Base-by-base conservation (phyloP, 2,888 invertebrate genomes). In the Formica aserva region DNA sequence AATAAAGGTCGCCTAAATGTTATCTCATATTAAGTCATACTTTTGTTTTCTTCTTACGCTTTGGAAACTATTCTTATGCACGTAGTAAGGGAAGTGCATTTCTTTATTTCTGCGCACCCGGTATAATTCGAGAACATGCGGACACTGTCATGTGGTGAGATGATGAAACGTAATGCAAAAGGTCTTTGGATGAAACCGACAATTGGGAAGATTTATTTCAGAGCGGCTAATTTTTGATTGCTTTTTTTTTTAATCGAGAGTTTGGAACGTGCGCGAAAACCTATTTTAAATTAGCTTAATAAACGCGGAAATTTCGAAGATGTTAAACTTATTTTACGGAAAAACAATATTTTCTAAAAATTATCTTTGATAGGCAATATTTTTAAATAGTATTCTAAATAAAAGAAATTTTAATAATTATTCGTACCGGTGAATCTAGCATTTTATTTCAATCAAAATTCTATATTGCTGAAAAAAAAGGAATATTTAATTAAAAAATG, bases 1-100 rank as follows among this genome's bases (percentile, higher is more conserved):
- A 88, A 94, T 92, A 94, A 94, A 92, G 90, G 87, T 90, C 87
- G 89, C 90, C 92, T 93, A 92, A 93, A 94, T 94, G 92, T 93
- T 93, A 93, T 93, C 92, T 93, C 92, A 91, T 93, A 93, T 93
- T 93, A 93, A 92, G 92, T 92, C 92, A 92, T 89, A 91, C 91
- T 92, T 93, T 93, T 92, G 89, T 92, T 93, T 91, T 91, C 87
- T 87, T 88, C 84, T 86, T 86, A 84, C 88, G 82, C 85, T 85
- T 83, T 86, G 85, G 87, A 88, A 89, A 91, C 52, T 83, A 80
- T 78, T 86, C 63, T 55, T 22, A 52, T 55, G 32, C 32, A 13
- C 66, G 32, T 32, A 55, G 69, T 26, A 38, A 77, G 41, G 57
- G 72, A 72, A 78, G 74, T 71, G 57, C 22, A 26, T 22, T 78